Percentiles rank a stretch among this genome's conserved stretches.
phyloP scores from a whole-genome alignment of 1,140 invertebrate genomes.

The Lepidotrigona ventralis region DNA sequence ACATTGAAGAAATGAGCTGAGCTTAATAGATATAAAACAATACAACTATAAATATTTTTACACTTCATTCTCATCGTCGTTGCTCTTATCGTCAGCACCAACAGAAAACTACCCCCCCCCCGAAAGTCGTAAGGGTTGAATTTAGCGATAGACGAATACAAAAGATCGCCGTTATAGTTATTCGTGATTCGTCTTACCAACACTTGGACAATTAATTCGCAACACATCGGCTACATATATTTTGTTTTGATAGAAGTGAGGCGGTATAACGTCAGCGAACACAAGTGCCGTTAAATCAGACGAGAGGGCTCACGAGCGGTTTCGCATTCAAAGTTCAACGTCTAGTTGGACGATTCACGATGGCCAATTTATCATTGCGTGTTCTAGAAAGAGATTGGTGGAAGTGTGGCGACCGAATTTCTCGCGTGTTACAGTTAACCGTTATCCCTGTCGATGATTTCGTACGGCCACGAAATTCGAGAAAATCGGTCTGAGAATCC shows the following conservation, averaged over 20 bases:
- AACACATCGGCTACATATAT: conserved; percentile 5
- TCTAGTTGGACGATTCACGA: too few species aligned
- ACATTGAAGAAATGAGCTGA: too few species aligned
- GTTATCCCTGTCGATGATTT: not conserved
- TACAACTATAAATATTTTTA: too few species aligned
- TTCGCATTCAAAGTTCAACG: not conserved
- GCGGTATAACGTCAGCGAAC: conserved; percentile 32
- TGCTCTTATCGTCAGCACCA: too few species aligned
- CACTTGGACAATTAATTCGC: conserved; percentile 21
- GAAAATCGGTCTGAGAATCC: conserved; percentile 26
- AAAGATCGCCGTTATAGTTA: conserved; percentile 8
- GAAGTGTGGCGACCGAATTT: not conserved
- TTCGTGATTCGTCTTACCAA: conserved; percentile 52
- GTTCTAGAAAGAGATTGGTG: not conserved
- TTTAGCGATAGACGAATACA: conserved; percentile 28
- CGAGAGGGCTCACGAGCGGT: not conserved
- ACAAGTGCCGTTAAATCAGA: conserved; percentile 4
- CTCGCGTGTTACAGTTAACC: not conserved
- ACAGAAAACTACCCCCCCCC: too few species aligned
- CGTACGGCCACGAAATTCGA: not conserved
- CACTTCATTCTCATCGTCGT: too few species aligned
- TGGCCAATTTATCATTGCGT: not conserved
- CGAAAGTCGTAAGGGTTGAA: not conserved
- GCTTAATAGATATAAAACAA: too few species aligned
- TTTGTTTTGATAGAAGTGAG: conserved; percentile 5